A percentile compares a stretch with the other conserved stretches of the same genome.
These are phyloP conservation scores for Hirtodrosophila alboralis DNA, from an alignment of 2,888 invertebrate species.

Conservation along the genomic window DNA sequence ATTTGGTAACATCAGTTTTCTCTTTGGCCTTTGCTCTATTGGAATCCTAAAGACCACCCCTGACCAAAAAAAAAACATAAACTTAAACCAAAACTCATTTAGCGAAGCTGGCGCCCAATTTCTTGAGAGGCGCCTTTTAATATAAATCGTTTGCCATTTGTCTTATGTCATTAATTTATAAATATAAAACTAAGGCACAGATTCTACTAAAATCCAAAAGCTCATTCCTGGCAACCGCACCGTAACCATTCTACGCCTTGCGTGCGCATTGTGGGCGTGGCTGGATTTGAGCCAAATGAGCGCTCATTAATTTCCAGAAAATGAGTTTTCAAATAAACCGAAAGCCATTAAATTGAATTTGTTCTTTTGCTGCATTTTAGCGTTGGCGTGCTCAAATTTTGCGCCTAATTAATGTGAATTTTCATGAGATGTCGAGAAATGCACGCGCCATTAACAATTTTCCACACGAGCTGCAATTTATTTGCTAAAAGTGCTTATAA, in stretches of 20 bases:
- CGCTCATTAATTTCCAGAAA: constrained; percentile 75
- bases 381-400: constrained; percentile 56
- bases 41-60: constrained; percentile 42
- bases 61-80: constrained; percentile 14
- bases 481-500: constrained; percentile 13
- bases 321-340: constrained; percentile 66
- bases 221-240: constrained; percentile 28
- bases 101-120: constrained; percentile 56
- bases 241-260: constrained; percentile 34
- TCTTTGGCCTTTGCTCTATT: constrained; percentile 37
- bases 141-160: constrained; percentile 72
- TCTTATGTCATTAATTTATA: constrained; percentile 73
- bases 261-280: constrained; percentile 72
- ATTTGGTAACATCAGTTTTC: constrained; percentile 28
- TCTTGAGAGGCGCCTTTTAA: constrained; percentile 60
- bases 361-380: constrained; percentile 20
- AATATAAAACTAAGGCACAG: constrained; percentile 61
- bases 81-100: constrained; percentile 48
- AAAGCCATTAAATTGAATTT: constrained; percentile 68
- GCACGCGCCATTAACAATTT: constrained; percentile 46
- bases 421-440: constrained; percentile 28
- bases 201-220: constrained; percentile 47
- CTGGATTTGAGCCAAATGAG: constrained; percentile 68
- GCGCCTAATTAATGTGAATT: constrained; percentile 72
- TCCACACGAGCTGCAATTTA: constrained; percentile 36